These are phyloP conservation scores for Lordiphosa andalusiaca DNA, from an alignment of 2,888 invertebrate genomes.

Conservation along the genomic window DNA sequence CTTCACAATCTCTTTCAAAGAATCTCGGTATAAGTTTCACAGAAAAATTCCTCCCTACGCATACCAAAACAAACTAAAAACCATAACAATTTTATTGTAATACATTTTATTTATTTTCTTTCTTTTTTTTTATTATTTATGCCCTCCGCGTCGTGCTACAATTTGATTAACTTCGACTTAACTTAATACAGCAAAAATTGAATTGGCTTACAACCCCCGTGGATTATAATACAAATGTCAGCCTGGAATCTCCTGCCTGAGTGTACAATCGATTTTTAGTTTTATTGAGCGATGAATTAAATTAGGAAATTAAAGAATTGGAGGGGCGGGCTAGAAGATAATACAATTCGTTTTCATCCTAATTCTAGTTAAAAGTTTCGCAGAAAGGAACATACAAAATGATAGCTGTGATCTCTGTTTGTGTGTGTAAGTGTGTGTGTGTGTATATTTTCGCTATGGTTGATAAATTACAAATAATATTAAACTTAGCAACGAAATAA, in stretches of 20 bases:
- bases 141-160: slow-evolving; percentile 23
- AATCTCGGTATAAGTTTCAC: too few species aligned
- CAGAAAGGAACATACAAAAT: slow-evolving; percentile 2
- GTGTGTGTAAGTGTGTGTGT: too few species aligned
- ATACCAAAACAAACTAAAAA: too few species aligned
- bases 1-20: too few species aligned
- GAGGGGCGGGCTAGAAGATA: too few species aligned
- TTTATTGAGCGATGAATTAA: background rate
- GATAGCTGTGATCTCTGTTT: too few species aligned
- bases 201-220: slow-evolving; percentile 59
- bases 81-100: slow-evolving; percentile 1
- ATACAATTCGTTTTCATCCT: slow-evolving; percentile 5
- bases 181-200: slow-evolving; percentile 37
- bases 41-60: too few species aligned
- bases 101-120: slow-evolving; percentile 9
- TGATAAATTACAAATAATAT: too few species aligned
- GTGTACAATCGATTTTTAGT: slow-evolving; percentile 21
- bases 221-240: slow-evolving; percentile 28
- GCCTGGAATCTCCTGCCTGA: slow-evolving; percentile 39
- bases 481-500: too few species aligned
- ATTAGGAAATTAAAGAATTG: background rate
- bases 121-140: slow-evolving; percentile 20
- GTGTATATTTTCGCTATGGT: too few species aligned
- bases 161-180: slow-evolving; percentile 25
- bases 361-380: slow-evolving; percentile 4